A percentile compares a stretch with the other conserved stretches of the same genome.
These are phyloP conservation scores for Natrix natrix DNA, from an alignment of 2,797 vertebrate genomes.

Conservation along the genomic window DNA sequence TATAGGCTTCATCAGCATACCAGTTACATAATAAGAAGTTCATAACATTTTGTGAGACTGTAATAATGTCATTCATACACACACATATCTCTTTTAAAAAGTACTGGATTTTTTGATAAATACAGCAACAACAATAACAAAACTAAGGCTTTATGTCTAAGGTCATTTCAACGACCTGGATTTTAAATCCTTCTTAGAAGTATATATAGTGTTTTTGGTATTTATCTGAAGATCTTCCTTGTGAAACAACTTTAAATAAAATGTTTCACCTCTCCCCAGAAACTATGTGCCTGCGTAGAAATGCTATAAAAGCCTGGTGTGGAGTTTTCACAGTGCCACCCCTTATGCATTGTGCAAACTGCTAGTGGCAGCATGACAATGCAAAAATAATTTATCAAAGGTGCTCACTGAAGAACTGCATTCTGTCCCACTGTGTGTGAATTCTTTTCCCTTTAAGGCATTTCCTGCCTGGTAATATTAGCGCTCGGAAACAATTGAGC, in stretches of 20 bases:
- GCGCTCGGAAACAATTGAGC: not conserved
- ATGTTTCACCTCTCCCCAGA: not conserved
- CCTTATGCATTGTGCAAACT: constrained; percentile 1
- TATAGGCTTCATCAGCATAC: not conserved
- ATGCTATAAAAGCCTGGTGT: not conserved
- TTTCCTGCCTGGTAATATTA: not conserved
- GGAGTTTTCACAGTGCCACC: not conserved
- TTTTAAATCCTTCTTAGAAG: not conserved
- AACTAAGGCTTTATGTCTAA: not conserved
- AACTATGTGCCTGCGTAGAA: not conserved
- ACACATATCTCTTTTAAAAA: not conserved
- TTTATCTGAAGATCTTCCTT: not conserved
- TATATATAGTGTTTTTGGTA: not conserved
- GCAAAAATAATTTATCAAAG: not conserved
- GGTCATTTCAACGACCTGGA: not conserved
- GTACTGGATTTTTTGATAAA: not conserved
- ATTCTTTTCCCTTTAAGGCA: not conserved
- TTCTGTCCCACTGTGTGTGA: not conserved
- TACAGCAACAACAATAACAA: not conserved
- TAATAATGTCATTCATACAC: not conserved
- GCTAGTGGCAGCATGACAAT: constrained; percentile 14
- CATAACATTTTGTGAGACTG: not conserved
- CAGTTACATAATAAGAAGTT: not conserved
- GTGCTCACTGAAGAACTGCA: not conserved
- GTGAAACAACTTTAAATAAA: not conserved